phyloP scores from a whole-genome alignment of 2,113 vertebrate genomes.

The Athene noctua region DNA sequence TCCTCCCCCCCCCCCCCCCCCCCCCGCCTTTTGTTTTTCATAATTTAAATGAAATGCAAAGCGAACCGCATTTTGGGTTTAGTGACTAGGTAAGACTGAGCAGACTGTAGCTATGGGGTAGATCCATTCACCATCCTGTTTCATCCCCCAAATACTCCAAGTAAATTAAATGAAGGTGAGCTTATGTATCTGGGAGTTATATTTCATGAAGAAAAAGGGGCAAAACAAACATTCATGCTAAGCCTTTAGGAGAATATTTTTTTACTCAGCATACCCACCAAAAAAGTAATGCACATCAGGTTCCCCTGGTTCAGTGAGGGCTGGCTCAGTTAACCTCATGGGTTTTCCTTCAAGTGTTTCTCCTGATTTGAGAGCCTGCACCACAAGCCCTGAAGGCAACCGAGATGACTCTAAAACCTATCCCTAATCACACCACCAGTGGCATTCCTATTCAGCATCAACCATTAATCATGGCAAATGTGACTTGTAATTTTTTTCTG shows the following conservation, averaged over 20 bases:
- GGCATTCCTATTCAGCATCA: accelerated
- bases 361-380: neutral
- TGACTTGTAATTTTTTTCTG: neutral
- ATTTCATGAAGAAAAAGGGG: neutral
- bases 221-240: neutral
- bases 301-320: neutral
- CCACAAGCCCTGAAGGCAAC: neutral
- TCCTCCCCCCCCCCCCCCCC: no score
- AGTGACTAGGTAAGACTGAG: neutral
- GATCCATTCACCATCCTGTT: neutral
- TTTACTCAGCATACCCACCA: neutral
- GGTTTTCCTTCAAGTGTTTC: neutral
- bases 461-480: neutral
- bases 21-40: neutral
- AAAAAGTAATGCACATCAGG: neutral
- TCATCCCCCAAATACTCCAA: neutral
- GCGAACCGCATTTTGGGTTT: neutral
- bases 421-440: neutral
- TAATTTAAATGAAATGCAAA: neutral
- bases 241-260: neutral
- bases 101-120: no score
- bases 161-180: neutral
- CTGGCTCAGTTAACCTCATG: neutral
- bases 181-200: neutral
- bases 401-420: neutral